Evolutionary conservation across 2,888 invertebrate species (phyloP), one percentile per base, ranked within the genome.

Genomic region (Torymus aiolomorphi): DNA sequence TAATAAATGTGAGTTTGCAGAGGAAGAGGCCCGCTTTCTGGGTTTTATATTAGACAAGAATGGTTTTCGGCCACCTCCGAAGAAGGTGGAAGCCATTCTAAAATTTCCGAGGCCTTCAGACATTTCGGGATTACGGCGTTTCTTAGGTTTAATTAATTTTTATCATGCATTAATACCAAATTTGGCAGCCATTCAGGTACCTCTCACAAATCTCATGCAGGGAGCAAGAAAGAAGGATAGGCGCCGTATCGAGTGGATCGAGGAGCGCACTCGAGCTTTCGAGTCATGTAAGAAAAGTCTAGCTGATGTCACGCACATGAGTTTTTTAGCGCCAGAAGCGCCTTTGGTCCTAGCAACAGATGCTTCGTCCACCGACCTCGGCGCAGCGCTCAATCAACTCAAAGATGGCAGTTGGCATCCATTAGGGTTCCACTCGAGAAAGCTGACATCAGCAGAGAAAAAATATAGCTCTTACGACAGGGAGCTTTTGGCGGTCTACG

Each of bases 291-390:
- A 75, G 54, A 13, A 79, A 4, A 52, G 16, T 13, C 66, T 75
- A 0, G 63, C 63, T 2, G 2, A 51, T 1, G 49, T 49, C 2
- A 52, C 75, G 4, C 13, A 16, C 3, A 57, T 54, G 11, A 52
- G 14, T 10, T 75, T 56, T 18, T 52, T 61, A 3, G 1, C 20
- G 20, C 16, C 62, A 4, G 52, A 18, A 10, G 74, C 74, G 24
- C 69, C 49, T 1, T 69, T 78, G 5, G 69, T 31, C 0, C 61
- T 74, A 3, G 11, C 42, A 13, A 78, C 72, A 2, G 80, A 80
- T 42, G 78, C 80, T 1, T 83, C 84, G 3, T 78, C 83, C 42
- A 42, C 74, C 2, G 79, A 78, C 10, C 71, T 83, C 3, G 85
- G 83, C 0, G 83, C 80, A 0, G 77, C 72, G 1, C 69, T 86